Evolutionary conservation across 2,797 vertebrate species (phyloP), one percentile per base, ranked within the genome.

Genomic region (Menidia menidia): DNA sequence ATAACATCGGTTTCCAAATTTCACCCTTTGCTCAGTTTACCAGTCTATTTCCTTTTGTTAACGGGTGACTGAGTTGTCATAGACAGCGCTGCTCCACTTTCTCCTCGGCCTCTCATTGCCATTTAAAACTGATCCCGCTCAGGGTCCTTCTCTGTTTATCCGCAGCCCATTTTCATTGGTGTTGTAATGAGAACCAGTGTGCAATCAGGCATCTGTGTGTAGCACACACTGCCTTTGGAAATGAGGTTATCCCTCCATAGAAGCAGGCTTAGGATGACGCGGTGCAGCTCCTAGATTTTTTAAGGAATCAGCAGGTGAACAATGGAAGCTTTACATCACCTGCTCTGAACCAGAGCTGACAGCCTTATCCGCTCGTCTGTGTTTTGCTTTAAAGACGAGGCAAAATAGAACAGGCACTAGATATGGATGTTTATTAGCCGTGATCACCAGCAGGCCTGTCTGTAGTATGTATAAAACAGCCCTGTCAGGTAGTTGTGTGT

Each of bases 41-140:
- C 68, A 60, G 44, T 78, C 58, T 74, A 39, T 73, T 57, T 77
- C 85, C 10, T 63, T 85, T 87, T 89, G 86, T 91, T 82, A 68
- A 86, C 83, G 74, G 42, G 10, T 84, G 81, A 75, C 76, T 74
- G 71, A 53, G 61, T 75, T 83, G 53, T 53, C 39, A 66, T 50
- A 44, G 68, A 82, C 76, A 77, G 35, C 33, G 2, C 69, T 81
- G 79, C 51, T 78, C 87, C 81, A 84, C 56, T 89, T 79, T 80
- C n/a, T 47, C 41, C 52, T 48, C 12, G 1, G 2, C 19, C 41
- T 57, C 67, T 32, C 54, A 55, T 51, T 43, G 44, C 68, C 57
- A 77, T 67, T 71, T 71, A 51, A 87, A 87, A 73, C 55, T 76
- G 78, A 80, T 84, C 69, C 56, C 56, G 78, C 47, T 82, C 70